Base-by-base conservation (phyloP, 1,140 invertebrate species). In the Laodelphax striatellus region DNA sequence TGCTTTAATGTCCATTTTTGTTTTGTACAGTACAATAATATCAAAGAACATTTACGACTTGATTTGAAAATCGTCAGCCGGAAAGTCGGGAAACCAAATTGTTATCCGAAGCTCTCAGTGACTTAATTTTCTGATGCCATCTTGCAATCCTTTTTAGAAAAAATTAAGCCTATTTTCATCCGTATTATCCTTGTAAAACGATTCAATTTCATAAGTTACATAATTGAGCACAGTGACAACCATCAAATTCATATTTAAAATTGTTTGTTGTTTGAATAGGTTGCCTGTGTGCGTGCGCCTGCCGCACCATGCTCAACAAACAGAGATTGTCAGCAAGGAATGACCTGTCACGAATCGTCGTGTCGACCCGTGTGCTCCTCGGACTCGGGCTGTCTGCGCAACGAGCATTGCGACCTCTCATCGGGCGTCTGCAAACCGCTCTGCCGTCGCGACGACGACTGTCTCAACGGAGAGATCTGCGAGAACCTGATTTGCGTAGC, bases 381-480 rank as follows among this genome's bases (percentile, higher is more conserved):
- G 1, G 82, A 87, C 68, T 69, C 75, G 0, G 85, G 85, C 57
- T 94, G 90, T 64, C 71, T 92, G 44, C 82, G 82, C 65, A 92
- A 91, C 63, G 90, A 94, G 76, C 80, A 75, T 71, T 65, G 67
- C 72, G 61, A 71, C 59, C 64, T 65, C 13, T 55, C 64, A 11
- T 65, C 59, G 1, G 80, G 79, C 44, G 75, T 83, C 19, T 90
- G 88, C 64, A 86, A 83, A 65, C 80, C 85, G 0, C 72, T 88
- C 1, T 91, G 87, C 67, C 77, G 85, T 54, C 77, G 79, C 55
- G 87, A 90, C 67, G 82, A 85, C 61, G 87, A 93, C 67, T 94
- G 91, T 68, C 79, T 84, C 16, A 85, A 81, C 65, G 88, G 87
- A 21, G 90, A 93, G 75, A 82, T 94, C 22, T 94, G 92, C 68